These are phyloP conservation scores for Apostichopus japonicus DNA, from an alignment of 35 echinoderm and acorn worm genomes.

Conservation along the genomic window DNA sequence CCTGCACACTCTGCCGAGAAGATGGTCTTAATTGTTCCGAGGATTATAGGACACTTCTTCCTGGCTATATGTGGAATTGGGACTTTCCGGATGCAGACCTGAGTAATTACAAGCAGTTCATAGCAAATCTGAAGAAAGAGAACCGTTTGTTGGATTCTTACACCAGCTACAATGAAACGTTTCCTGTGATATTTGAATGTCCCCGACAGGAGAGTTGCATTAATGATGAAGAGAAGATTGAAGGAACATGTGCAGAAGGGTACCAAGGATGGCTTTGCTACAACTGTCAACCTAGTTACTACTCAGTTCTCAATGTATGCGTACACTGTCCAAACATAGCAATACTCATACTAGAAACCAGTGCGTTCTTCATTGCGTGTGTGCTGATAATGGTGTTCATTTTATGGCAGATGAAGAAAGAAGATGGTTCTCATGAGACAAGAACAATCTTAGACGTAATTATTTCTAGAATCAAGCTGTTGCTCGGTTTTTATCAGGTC, in stretches of 20 bases:
- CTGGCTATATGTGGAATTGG: slow-evolving; percentile 58
- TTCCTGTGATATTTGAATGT: slow-evolving; percentile 7
- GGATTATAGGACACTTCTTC: slow-evolving; percentile 34
- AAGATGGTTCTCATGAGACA: not conserved
- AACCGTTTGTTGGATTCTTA: not conserved
- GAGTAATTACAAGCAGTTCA: slow-evolving; percentile 34
- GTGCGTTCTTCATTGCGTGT: not conserved
- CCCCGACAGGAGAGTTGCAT: not conserved
- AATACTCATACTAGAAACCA: not conserved
- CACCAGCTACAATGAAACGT: slow-evolving; percentile 1
- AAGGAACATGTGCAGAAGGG: slow-evolving; percentile 15
- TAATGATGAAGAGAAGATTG: not conserved
- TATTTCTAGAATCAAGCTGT: slow-evolving; percentile 31
- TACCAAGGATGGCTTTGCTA: slow-evolving; percentile 58
- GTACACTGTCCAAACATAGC: not conserved
- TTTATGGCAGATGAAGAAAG: not conserved
- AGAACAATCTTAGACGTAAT: slow-evolving; percentile 33
- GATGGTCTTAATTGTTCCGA: slow-evolving; percentile 20
- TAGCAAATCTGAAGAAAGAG: not conserved
- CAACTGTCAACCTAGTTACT: not conserved
- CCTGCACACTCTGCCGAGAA: slow-evolving; percentile 2
- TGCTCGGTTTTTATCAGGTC: slow-evolving; percentile 55
- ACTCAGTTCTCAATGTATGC: slow-evolving; percentile 31
- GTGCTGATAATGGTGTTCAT: not conserved
- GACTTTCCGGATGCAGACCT: not conserved